Conservation (phyloP, 2,888 invertebrate species). For the Conchocele bisecta region DNA sequence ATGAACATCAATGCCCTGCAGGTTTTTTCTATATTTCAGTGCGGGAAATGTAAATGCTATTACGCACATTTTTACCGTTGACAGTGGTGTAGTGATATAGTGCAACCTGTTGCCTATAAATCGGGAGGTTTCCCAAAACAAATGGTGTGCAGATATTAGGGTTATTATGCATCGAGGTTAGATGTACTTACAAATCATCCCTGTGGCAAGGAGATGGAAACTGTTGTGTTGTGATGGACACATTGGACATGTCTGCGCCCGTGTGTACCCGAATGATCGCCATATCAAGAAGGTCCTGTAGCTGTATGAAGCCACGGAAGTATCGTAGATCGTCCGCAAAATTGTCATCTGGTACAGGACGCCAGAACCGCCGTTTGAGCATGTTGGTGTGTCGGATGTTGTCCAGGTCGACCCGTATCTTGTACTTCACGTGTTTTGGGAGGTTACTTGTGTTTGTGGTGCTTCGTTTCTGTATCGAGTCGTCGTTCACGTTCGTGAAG, state of each 20-base stretch:
- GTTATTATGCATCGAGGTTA: no score
- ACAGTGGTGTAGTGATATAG: no score
- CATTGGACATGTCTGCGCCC: slow-evolving; percentile 57
- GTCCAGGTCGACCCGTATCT: slow-evolving; percentile 83
- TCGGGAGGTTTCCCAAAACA: no score
- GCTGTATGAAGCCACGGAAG: slow-evolving; percentile 82
- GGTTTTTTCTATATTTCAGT: no score
- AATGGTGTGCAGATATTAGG: no score
- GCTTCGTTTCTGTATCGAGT: slow-evolving; percentile 55
- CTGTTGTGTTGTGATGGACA: slow-evolving; percentile 78
- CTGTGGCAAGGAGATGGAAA: slow-evolving; percentile 82
- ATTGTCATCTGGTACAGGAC: slow-evolving; percentile 80
- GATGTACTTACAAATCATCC: slow-evolving; percentile 78
- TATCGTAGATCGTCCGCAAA: slow-evolving; percentile 81
- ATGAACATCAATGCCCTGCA: no score
- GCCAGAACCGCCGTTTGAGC: slow-evolving; percentile 80
- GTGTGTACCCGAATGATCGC: slow-evolving; percentile 79
- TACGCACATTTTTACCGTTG: no score
- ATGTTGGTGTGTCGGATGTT: slow-evolving; percentile 79
- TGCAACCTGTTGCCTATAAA: no score
- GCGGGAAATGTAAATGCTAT: no score
- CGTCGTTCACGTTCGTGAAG: slow-evolving; percentile 47
- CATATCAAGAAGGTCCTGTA: slow-evolving; percentile 82
- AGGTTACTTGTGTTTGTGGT: slow-evolving; percentile 40
- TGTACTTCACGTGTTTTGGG: slow-evolving; percentile 81